phyloP scores from a whole-genome alignment of 1,140 invertebrate species.

The Euwallacea fornicatus region DNA sequence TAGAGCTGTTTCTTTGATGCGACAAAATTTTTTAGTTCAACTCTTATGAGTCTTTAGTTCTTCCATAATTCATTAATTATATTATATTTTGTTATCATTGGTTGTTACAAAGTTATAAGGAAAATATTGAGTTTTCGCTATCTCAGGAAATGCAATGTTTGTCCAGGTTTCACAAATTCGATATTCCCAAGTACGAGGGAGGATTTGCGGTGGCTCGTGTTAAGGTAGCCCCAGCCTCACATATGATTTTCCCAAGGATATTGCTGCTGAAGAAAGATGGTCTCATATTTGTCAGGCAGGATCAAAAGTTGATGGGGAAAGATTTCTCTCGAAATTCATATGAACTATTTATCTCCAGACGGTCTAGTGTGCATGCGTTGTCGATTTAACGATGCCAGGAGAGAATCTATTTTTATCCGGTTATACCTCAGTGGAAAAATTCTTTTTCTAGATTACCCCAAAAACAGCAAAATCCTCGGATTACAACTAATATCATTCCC shows the following conservation, averaged over 20 bases:
- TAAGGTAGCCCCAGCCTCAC: slow-evolving; percentile 23
- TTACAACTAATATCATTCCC: slow-evolving; percentile 20
- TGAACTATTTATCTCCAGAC: background rate
- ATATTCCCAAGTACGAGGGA: slow-evolving; percentile 14
- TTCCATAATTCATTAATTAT: too few species aligned
- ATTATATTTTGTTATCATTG: too few species aligned
- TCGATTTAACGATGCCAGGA: too few species aligned
- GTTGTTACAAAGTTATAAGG: slow-evolving; percentile 29
- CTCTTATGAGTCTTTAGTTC: too few species aligned
- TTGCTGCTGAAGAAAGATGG: background rate
- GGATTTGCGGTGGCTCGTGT: slow-evolving; percentile 18
- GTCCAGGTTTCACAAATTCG: slow-evolving; percentile 29
- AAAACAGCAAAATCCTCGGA: slow-evolving; percentile 18
- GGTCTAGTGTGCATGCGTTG: too few species aligned
- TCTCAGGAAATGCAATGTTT: slow-evolving; percentile 32
- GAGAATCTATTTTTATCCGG: too few species aligned
- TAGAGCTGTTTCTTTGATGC: too few species aligned
- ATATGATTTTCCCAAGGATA: slow-evolving; percentile 16
- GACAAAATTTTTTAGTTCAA: too few species aligned
- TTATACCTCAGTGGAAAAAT: background rate
- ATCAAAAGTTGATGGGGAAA: slow-evolving; percentile 3
- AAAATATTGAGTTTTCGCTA: slow-evolving; percentile 28
- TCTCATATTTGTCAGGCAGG: slow-evolving; percentile 2
- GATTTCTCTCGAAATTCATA: background rate
- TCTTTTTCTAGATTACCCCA: slow-evolving; percentile 6